Evolutionary conservation across 2,797 vertebrate species (phyloP), one percentile per base, ranked within the genome.

Genomic region (Diplodus sargus): DNA sequence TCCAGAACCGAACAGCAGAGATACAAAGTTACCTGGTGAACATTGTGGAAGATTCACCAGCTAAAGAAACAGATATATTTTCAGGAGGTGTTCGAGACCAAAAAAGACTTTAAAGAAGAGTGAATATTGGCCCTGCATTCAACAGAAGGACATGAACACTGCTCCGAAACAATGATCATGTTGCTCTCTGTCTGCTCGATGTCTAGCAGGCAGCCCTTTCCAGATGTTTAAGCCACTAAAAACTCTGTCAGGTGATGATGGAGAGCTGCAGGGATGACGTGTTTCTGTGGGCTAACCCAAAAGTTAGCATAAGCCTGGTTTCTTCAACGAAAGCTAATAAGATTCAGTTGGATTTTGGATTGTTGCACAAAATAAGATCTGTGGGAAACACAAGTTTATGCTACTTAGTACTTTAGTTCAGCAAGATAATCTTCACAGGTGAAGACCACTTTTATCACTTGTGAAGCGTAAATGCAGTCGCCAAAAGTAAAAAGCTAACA

Each of bases 71-170:
- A 69, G 4, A 58, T 20, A 39, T 39, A 10, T 63, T 76, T 54
- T 70, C n/a, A 49, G 53, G 54, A 70, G 28, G 4, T 51, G 42
- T 61, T 66, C 54, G 75, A 72, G 45, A 75, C 16, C 54, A 74
- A 65, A 61, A 22, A 34, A 34, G 34, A 34, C 34, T 34, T 25
- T n/a, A 65, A 66, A 59, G 28, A 25, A 28, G 52, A 53, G 28
- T 5, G 8, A 42, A 30, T 39, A 53, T 34, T 25, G 23, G 49
- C 13, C 8, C 23, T 54, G 14, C 49, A 73, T 73, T 61, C 14
- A 79, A 70, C 18, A 11, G 23, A n/a, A 48, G 66, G 28, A 52
- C 8, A 70, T 2, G n/a, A 28, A 74, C 34, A 64, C 3, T 9
- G 43, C 34, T 45, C 18, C 20, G 49, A 62, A 72, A 48, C 2